Percentiles rank a stretch among this genome's conserved stretches.
phyloP scores from a whole-genome alignment of 1,140 invertebrate genomes.

The Drosophila trapezifrons region DNA sequence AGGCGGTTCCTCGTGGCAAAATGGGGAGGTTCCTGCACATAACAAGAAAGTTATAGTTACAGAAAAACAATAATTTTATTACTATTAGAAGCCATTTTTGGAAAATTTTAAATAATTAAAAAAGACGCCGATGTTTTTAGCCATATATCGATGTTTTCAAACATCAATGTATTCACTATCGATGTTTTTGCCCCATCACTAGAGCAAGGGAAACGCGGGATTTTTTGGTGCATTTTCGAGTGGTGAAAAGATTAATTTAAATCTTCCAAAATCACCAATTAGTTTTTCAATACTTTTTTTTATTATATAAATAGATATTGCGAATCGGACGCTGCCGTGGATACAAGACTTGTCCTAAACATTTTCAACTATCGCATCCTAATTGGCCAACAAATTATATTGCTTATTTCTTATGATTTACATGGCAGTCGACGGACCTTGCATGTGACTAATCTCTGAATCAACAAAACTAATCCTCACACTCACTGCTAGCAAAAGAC shows the following conservation, averaged over 20 bases:
- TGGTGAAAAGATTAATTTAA: conserved; percentile 19
- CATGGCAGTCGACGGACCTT: conserved; percentile 54
- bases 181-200: too few relatives aligned
- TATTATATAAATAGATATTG: conserved; percentile 83
- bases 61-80: too few relatives aligned
- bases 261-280: conserved; percentile 9
- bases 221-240: conserved; percentile 15
- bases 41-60: too few relatives aligned
- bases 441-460: conserved; percentile 58
- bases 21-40: too few relatives aligned
- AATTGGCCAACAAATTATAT: conserved; percentile 73
- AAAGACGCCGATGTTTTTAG: too few relatives aligned
- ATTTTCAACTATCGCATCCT: conserved; percentile 53
- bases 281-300: conserved; percentile 58
- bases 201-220: too few relatives aligned
- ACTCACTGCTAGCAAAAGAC: conserved; percentile 15
- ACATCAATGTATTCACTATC: too few relatives aligned
- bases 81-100: too few relatives aligned
- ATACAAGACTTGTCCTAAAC: conserved; percentile 68
- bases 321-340: conserved; percentile 64
- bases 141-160: too few relatives aligned
- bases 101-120: too few relatives aligned
- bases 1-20: too few relatives aligned
- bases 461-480: conserved; percentile 45
- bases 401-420: conserved; percentile 63